Base-by-base conservation (phyloP, 2,797 vertebrate species). In the Coregonus sp. region DNA sequence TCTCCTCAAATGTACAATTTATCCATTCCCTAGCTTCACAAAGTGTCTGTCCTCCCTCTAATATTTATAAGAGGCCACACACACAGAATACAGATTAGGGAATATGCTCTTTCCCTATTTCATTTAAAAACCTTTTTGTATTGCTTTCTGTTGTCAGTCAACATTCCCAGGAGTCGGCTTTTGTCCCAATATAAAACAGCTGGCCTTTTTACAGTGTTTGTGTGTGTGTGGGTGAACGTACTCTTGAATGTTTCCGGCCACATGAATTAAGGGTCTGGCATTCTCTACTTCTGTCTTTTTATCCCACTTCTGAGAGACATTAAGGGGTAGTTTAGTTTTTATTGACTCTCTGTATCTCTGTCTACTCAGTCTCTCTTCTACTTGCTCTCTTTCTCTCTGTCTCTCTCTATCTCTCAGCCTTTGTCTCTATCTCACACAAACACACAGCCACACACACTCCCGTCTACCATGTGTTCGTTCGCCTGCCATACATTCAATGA, bases 61-160 rank as follows among this genome's bases (percentile, higher is more conserved):
- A 93, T 92, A 93, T 93, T 92, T 92, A 93, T 92, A 91, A 88
- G 90, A 89, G 87, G 80, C 33, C 82, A 20, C 78, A 73, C 87
- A 86, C 81, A 83, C 86, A 0, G 91, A 90, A 93, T 93, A 92
- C 91, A 89, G 91, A 93, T 92, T 80, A 82, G 71, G 18, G 83
- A 82, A 78, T 29, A 0, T 75, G 83, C 86, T 90, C 87, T 89
- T 85, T 83, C 77, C 83, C 83, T 81, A 20, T 85, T 82, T 84
- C 80, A 67, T 88, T 91, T 87, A 85, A 87, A 87, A 80, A 81
- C 81, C 81, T 56, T 68, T 75, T 89, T 89, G 84, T 87, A 83
- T 52, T 50, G 11, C 83, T 81, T 79, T 66, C 73, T 87, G 84
- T 84, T 88, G 70, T 89, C 85, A 29, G 84, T 90, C 90, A 89